These are phyloP conservation scores for Venustaconcha ellipsiformis DNA, from an alignment of 1,140 invertebrate species.

Conservation along the genomic window DNA sequence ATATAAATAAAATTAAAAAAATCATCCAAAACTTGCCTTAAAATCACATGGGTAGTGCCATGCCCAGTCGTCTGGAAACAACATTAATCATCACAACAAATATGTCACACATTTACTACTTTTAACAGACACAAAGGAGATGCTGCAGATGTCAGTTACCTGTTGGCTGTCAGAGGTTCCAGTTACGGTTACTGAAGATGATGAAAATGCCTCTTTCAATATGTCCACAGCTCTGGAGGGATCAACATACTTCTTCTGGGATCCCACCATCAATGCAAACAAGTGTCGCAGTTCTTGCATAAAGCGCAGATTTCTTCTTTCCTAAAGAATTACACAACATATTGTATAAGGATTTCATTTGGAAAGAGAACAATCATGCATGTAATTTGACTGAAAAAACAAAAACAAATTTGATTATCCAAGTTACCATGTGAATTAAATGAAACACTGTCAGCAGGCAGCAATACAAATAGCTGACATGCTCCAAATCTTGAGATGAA, in stretches of 20 bases:
- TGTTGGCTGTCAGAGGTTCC: conserved; percentile 67
- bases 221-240: conserved; percentile 71
- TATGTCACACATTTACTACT: no score
- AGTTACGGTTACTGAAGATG: conserved; percentile 31
- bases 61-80: not conserved
- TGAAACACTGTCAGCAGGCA: not conserved
- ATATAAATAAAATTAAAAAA: no score
- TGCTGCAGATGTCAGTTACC: conserved; percentile 37
- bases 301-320: conserved; percentile 65
- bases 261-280: conserved; percentile 70
- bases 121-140: no score
- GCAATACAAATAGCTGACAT: no score
- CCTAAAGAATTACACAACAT: conserved; percentile 38
- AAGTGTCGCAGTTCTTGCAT: conserved; percentile 69
- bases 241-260: conserved; percentile 71
- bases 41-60: no score
- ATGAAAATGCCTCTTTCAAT: conserved; percentile 69
- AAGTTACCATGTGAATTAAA: not conserved
- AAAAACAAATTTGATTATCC: no score
- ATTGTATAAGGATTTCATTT: no score
- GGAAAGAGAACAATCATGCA: no score
- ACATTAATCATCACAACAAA: no score
- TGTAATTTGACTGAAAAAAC: no score
- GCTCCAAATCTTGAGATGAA: no score
- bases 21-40: no score